Conservation (phyloP, 2,797 vertebrate species). For the Cichlasoma orientale region DNA sequence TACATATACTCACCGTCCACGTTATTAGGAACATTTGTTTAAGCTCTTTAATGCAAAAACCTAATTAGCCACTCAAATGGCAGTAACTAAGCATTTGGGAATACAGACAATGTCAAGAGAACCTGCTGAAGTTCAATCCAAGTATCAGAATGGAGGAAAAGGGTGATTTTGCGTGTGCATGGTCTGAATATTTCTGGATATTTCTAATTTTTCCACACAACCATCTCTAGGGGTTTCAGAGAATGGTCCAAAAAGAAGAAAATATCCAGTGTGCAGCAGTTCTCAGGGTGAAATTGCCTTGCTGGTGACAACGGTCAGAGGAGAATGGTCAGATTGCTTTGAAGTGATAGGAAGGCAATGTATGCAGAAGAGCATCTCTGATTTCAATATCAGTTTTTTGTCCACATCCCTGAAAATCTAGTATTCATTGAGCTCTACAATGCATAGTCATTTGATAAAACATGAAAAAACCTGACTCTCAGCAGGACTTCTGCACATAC, state of each 20-base stretch:
- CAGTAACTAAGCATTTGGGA: not conserved
- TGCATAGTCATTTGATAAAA: rapidly evolving
- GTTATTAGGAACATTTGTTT: not conserved
- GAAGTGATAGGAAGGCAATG: not conserved
- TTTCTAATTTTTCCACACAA: not conserved
- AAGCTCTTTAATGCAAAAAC: not conserved
- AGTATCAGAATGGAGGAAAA: not conserved
- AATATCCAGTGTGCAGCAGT: not conserved
- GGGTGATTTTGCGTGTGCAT: not conserved
- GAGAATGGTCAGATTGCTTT: not conserved
- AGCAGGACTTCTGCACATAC: not conserved
- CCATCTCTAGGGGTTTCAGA: not conserved
- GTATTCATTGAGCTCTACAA: not conserved
- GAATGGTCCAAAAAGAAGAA: not conserved
- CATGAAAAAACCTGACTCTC: not conserved
- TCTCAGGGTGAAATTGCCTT: not conserved
- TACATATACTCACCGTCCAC: not conserved
- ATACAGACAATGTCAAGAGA: not conserved
- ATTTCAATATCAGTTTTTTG: not conserved
- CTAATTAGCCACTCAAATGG: not conserved
- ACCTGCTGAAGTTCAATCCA: not conserved
- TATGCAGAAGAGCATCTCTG: not conserved
- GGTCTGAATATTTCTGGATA: not conserved
- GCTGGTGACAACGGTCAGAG: not conserved
- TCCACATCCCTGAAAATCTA: no score